Evolutionary conservation across 2,888 invertebrate species (phyloP).

Genomic region (Plemyria rubiginata): DNA sequence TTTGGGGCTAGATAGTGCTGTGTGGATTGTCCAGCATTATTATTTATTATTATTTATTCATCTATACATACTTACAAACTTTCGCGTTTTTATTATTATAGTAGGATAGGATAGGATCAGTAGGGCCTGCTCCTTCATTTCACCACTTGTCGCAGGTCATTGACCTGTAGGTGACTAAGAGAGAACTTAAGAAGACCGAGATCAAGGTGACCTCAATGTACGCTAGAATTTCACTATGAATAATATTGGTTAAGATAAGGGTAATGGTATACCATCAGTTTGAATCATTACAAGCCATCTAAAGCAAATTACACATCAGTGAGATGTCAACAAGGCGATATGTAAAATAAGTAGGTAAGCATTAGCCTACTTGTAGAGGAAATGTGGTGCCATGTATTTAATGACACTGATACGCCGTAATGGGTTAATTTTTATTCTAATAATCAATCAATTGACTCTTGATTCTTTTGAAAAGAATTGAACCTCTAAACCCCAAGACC

Average conservation of each 20-base stretch:
- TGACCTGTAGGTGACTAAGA: not conserved
- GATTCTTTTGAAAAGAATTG: too few species aligned
- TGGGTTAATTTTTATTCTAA: constrained; percentile 17
- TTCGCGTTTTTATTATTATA: too few species aligned
- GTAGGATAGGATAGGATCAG: too few species aligned
- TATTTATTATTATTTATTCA: too few species aligned
- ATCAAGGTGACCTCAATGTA: not conserved
- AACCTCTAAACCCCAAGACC: too few species aligned
- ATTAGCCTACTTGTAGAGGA: constrained; percentile 37
- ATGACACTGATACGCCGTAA: constrained; percentile 25
- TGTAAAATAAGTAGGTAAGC: constrained; percentile 25
- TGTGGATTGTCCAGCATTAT: too few species aligned
- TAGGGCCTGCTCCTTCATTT: too few species aligned
- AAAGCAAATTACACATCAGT: constrained; percentile 19
- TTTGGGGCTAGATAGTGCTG: too few species aligned
- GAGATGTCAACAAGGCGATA: constrained; percentile 33
- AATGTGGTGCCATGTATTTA: constrained; percentile 36
- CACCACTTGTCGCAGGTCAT: too few species aligned
- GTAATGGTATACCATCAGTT: constrained; percentile 11
- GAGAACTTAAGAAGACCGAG: not conserved
- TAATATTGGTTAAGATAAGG: not conserved
- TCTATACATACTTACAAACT: too few species aligned
- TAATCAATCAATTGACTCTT: too few species aligned
- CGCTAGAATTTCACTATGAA: constrained; percentile 4
- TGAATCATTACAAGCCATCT: constrained; percentile 22